A percentile compares a stretch with the other conserved stretches of the same genome.
These are phyloP conservation scores for Hemicrepidius hirtus DNA, from an alignment of 2,888 invertebrate genomes.

Conservation along the genomic window DNA sequence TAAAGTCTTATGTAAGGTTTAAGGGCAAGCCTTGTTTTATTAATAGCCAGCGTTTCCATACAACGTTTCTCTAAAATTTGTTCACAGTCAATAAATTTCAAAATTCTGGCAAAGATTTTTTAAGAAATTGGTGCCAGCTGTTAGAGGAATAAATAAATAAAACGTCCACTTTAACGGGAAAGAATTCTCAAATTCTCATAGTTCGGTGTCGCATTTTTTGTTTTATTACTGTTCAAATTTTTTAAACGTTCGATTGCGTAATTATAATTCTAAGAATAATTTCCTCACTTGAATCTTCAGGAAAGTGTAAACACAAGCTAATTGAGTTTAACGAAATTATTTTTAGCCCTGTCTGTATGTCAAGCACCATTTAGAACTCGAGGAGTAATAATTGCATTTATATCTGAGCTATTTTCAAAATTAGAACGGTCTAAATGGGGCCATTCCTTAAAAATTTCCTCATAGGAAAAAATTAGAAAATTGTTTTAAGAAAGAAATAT, in stretches of 20 bases:
- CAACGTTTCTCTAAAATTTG: slow-evolving; percentile 17
- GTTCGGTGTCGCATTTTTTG: not conserved
- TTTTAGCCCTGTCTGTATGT: slow-evolving; percentile 42
- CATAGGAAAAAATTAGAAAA: slow-evolving; percentile 5
- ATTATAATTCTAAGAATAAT: slow-evolving; percentile 23
- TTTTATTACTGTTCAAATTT: not conserved
- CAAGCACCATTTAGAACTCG: slow-evolving; percentile 39
- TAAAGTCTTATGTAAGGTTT: not conserved
- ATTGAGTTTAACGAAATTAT: slow-evolving; percentile 40
- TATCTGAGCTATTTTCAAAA: slow-evolving; percentile 38
- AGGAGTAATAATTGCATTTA: slow-evolving; percentile 33
- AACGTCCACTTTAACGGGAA: not conserved
- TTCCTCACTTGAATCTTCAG: slow-evolving; percentile 1
- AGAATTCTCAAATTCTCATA: not conserved
- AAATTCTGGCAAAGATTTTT: slow-evolving; percentile 28
- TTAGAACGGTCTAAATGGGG: slow-evolving; percentile 23
- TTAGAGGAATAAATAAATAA: slow-evolving; percentile 25
- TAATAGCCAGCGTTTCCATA: slow-evolving; percentile 4
- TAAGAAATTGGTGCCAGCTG: slow-evolving; percentile 8
- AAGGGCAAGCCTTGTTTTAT: slow-evolving; percentile 1
- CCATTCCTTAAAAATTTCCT: slow-evolving; percentile 5
- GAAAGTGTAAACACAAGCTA: slow-evolving; percentile 41
- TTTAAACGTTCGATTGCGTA: not conserved
- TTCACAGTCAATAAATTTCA: slow-evolving; percentile 36
- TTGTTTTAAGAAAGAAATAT: slow-evolving; percentile 2